Evolutionary conservation across 2,888 invertebrate species (phyloP), one percentile per base, ranked within the genome.

Genomic region (Sipha maydis): DNA sequence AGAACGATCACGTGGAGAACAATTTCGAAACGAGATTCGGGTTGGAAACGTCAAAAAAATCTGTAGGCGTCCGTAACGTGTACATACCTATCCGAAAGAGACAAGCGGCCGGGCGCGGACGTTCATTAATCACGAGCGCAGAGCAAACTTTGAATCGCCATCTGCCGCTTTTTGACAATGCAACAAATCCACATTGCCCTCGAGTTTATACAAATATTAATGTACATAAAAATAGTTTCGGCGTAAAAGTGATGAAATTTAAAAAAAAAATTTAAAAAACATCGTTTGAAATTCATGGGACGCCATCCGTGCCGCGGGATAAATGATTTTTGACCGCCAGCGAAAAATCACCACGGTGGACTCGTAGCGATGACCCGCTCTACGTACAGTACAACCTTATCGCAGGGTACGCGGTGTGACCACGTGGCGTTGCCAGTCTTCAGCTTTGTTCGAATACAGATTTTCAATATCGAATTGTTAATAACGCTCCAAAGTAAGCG

Each of bases 111-210:
- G 67, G 76, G 25, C n/a, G 4, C 9, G 71, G 69, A 8, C 25
- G 31, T 86, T 80, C 86, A 86, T 86, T 86, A 86, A 86, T 86
- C 86, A 79, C 80, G 73, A 79, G 14, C 28, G 41, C 79, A 0
- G 61, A 61, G 71, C 71, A 80, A 86, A 86, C 80, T 86, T 86
- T 86, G 73, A 86, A 86, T 86, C 80, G 31, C 86, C 86, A 86
- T 79, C 80, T 86, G 86, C 73, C 56, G 80, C 80, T 61, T 80
- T 86, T 79, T 80, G 86, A 86, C 86, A 86, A 69, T 73, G 54
- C 28, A 80, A 86, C 86, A 80, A 86, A 86, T 86, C 73, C 86
- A 25, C 25, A 56, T 4, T 79, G 80, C 56, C n/a, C 54, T 61
- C 34, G 61, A 75, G 28, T 84, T 75, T 75, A 84, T 75, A 38